phyloP scores from a whole-genome alignment of 2,113 vertebrate species.

The Proterorhinus semilunaris region DNA sequence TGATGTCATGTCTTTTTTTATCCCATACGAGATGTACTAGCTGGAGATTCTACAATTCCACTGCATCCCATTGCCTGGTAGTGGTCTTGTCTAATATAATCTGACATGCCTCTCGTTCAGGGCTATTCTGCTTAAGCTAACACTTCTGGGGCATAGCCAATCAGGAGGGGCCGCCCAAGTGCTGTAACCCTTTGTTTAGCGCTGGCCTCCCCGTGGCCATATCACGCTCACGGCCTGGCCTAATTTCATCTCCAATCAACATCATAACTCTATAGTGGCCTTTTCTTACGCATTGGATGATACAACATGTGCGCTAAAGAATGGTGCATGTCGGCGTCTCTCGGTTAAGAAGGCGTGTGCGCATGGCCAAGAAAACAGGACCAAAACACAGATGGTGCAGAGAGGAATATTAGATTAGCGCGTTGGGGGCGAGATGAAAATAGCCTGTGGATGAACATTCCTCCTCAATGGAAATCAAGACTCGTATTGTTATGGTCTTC shows the following conservation, averaged over 20 bases:
- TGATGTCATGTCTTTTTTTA: slow-evolving; percentile 2
- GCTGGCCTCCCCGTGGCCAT: slow-evolving; percentile 57
- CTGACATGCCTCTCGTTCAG: slow-evolving; percentile 64
- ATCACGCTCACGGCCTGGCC: slow-evolving; percentile 61
- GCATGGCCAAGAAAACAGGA: slow-evolving; percentile 13
- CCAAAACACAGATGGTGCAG: slow-evolving; percentile 53
- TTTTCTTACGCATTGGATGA: slow-evolving; percentile 34
- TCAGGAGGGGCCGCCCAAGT: slow-evolving; percentile 54
- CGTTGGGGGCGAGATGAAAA: slow-evolving; percentile 43
- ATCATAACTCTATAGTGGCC: slow-evolving; percentile 46
- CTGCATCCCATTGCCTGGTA: slow-evolving; percentile 36
- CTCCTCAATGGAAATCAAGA: slow-evolving; percentile 19
- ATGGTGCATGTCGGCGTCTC: slow-evolving; percentile 12
- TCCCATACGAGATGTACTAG: slow-evolving; percentile 11
- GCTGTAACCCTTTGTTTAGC: slow-evolving; percentile 65
- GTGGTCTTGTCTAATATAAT: slow-evolving; percentile 61
- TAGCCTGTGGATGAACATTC: slow-evolving; percentile 40
- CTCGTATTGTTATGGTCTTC: slow-evolving; percentile 12
- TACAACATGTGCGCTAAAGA: background rate
- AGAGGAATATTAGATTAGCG: slow-evolving; percentile 38
- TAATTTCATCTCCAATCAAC: slow-evolving; percentile 78
- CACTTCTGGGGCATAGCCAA: slow-evolving; percentile 61
- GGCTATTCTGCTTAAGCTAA: slow-evolving; percentile 66
- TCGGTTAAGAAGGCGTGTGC: slow-evolving; percentile 5
- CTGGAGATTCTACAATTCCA: slow-evolving; percentile 43